phyloP scores from a whole-genome alignment of 2,888 invertebrate species.

The Drosophila affinis region DNA sequence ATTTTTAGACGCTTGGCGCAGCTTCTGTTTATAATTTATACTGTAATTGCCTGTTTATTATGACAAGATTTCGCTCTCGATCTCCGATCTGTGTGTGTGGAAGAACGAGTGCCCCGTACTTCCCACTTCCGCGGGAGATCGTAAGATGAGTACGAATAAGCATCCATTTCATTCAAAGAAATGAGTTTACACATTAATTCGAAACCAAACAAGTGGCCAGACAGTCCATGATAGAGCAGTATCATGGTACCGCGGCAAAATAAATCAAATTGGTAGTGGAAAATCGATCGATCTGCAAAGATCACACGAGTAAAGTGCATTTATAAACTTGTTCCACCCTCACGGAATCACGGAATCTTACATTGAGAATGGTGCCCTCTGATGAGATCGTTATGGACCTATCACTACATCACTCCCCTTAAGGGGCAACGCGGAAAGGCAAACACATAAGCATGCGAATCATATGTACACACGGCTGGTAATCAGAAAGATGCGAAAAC shows the following conservation, averaged over 20 bases:
- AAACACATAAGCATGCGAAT: slow-evolving; percentile 26
- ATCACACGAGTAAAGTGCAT: no score
- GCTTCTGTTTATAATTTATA: slow-evolving; percentile 63
- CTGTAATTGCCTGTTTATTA: slow-evolving; percentile 64
- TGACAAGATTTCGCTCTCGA: slow-evolving; percentile 18
- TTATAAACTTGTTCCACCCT: no score
- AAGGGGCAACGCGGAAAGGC: slow-evolving; percentile 26
- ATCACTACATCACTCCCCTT: background rate
- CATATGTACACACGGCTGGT: background rate
- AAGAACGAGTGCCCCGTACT: no score
- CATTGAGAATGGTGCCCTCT: no score
- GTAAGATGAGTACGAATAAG: no score
- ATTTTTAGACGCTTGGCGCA: slow-evolving; percentile 43
- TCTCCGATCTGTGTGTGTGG: background rate
- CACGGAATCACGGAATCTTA: no score
- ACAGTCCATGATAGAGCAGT: no score
- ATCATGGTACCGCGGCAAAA: no score
- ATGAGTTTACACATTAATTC: background rate
- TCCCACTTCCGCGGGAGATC: no score
- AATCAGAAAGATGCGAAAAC: background rate
- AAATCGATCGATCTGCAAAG: no score
- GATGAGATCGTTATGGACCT: background rate
- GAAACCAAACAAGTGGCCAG: background rate
- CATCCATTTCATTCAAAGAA: no score
- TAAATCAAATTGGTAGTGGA: no score